A percentile compares a stretch with the other conserved stretches of the same genome.
Evolutionary conservation across 2,113 vertebrate species (phyloP).

Genomic region (Coptodon rendalli): DNA sequence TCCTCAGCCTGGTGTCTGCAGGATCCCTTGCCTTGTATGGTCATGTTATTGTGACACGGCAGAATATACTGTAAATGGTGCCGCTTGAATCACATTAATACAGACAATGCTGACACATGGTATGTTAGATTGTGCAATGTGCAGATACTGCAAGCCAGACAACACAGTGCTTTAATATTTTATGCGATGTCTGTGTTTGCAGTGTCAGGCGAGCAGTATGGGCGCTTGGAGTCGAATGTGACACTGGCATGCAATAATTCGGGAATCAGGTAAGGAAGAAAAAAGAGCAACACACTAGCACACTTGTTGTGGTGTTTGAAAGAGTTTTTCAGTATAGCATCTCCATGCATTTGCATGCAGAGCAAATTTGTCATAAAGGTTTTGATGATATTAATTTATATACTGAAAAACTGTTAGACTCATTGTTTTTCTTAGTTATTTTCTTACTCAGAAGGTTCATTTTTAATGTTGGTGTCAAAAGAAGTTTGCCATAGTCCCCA

Average conservation of each 20-base stretch:
- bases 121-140: neutral
- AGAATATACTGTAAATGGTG: conserved; percentile 14
- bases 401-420: neutral
- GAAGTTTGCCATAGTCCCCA: neutral
- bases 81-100: conserved; percentile 19
- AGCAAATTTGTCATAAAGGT: neutral
- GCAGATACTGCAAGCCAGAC: neutral
- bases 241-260: conserved; percentile 56
- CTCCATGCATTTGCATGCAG: neutral
- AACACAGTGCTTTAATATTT: neutral
- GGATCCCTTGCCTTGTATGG: conserved; percentile 52
- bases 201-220: conserved; percentile 51
- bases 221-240: conserved; percentile 54
- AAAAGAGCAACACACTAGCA: neutral
- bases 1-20: neutral
- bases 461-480: neutral
- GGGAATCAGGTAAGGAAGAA: conserved; percentile 35
- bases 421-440: neutral
- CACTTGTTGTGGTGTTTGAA: neutral
- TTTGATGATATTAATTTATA: neutral
- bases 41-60: conserved; percentile 44
- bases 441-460: neutral
- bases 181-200: conserved; percentile 35
- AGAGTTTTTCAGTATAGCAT: neutral
- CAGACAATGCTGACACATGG: neutral